A percentile compares a stretch with the other conserved stretches of the same genome.
Conservation (phyloP, 2,797 vertebrate genomes). For the Gambusia yucatana region DNA sequence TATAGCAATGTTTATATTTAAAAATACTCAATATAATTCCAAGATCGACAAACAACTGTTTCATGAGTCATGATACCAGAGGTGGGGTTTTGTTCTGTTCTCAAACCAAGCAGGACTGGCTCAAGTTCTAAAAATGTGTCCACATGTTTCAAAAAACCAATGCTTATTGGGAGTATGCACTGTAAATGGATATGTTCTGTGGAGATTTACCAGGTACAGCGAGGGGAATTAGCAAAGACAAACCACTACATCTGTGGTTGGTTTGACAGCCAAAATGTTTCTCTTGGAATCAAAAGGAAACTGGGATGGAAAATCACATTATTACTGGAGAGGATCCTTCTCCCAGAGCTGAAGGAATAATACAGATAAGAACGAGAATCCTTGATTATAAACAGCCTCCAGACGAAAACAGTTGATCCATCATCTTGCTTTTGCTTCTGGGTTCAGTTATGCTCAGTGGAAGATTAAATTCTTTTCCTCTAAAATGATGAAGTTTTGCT, state of each 20-base stretch:
- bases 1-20: slow-evolving; percentile 19
- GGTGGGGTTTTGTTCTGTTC: slow-evolving; percentile 26
- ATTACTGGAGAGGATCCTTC: slow-evolving; percentile 56
- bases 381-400: slow-evolving; percentile 55
- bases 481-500: slow-evolving; percentile 6
- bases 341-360: slow-evolving; percentile 47
- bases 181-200: slow-evolving; percentile 55
- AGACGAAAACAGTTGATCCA: slow-evolving; percentile 52
- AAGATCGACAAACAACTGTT: slow-evolving; percentile 33
- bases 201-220: slow-evolving; percentile 61
- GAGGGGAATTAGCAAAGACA: slow-evolving; percentile 52
- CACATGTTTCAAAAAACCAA: slow-evolving; percentile 41
- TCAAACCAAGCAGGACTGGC: slow-evolving; percentile 22
- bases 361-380: slow-evolving; percentile 65
- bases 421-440: slow-evolving; percentile 48
- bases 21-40: slow-evolving; percentile 12
- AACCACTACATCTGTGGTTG: slow-evolving; percentile 44
- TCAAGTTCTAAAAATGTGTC: slow-evolving; percentile 36
- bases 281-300: slow-evolving; percentile 68
- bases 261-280: slow-evolving; percentile 32
- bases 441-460: slow-evolving; percentile 45
- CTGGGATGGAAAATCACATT: slow-evolving; percentile 50
- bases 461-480: slow-evolving; percentile 15
- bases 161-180: slow-evolving; percentile 26
- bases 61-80: slow-evolving; percentile 33